phyloP scores from a whole-genome alignment of 2,888 invertebrate genomes.

The Serripes groenlandicus region DNA sequence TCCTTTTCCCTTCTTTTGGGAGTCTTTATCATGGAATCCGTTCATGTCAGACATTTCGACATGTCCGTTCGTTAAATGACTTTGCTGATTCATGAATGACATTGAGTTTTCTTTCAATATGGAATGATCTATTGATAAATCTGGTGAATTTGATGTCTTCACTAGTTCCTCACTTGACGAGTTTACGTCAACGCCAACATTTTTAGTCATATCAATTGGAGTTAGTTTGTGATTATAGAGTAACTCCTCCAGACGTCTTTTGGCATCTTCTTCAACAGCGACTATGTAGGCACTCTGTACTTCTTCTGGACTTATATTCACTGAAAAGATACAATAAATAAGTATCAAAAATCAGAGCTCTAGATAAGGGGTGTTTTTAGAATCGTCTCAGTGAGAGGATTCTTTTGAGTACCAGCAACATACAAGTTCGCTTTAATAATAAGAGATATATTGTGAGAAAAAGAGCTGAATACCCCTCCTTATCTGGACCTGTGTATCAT shows the following conservation, averaged over 20 bases:
- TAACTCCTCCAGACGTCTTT: constrained; percentile 96
- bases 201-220: constrained; percentile 95
- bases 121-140: constrained; percentile 61
- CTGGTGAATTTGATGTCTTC: constrained; percentile 40
- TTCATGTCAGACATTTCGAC: constrained; percentile 74
- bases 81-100: constrained; percentile 63
- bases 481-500: too few relatives aligned
- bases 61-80: constrained; percentile 68
- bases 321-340: too few relatives aligned
- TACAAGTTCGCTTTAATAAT: too few relatives aligned
- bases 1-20: constrained; percentile 67
- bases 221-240: constrained; percentile 97
- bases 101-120: constrained; percentile 62
- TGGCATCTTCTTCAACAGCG: constrained; percentile 97
- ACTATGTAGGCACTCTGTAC: constrained; percentile 99
- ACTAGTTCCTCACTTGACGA: constrained; percentile 42
- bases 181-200: constrained; percentile 87
- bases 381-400: too few relatives aligned
- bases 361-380: too few relatives aligned
- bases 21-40: constrained; percentile 68
- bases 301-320: constrained; percentile 65
- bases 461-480: too few relatives aligned
- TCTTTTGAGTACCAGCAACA: too few relatives aligned
- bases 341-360: too few relatives aligned
- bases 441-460: too few relatives aligned